Evolutionary conservation across 2,888 invertebrate genomes (phyloP).

Genomic region (Falcaria lacertinaria): DNA sequence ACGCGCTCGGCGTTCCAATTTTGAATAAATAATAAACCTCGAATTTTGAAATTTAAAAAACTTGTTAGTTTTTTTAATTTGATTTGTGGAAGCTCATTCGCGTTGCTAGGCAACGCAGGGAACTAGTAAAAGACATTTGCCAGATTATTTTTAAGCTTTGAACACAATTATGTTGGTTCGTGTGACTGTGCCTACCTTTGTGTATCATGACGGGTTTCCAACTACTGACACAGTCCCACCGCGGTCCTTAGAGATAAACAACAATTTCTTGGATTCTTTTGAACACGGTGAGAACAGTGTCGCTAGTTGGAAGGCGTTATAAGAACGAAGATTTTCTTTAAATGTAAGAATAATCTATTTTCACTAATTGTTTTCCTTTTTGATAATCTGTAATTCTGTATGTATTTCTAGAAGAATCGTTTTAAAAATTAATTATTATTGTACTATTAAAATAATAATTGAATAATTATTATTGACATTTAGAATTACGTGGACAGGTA

Average conservation of each 20-base stretch:
- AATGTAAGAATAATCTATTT: slow-evolving; percentile 69
- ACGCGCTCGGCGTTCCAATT: not conserved
- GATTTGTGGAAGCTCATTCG: not conserved
- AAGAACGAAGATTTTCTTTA: slow-evolving; percentile 33
- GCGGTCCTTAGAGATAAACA: slow-evolving; percentile 6
- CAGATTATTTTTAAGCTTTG: slow-evolving; percentile 58
- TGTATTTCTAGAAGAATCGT: slow-evolving; percentile 70
- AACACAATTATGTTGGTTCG: slow-evolving; percentile 60
- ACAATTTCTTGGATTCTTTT: not conserved
- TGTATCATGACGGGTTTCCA: slow-evolving; percentile 28
- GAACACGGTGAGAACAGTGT: slow-evolving; percentile 14
- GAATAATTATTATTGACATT: slow-evolving; percentile 64
- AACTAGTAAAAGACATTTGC: slow-evolving; percentile 61
- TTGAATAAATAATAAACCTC: slow-evolving; percentile 13
- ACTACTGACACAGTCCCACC: slow-evolving; percentile 20
- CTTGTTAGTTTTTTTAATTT: not conserved
- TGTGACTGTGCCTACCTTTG: slow-evolving; percentile 54
- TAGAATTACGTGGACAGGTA: slow-evolving; percentile 66
- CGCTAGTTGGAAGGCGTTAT: slow-evolving; percentile 30
- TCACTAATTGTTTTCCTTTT: slow-evolving; percentile 66
- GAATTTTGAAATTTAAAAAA: slow-evolving; percentile 34
- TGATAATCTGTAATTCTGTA: slow-evolving; percentile 61
- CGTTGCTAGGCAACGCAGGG: slow-evolving; percentile 26
- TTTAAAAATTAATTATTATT: slow-evolving; percentile 66
- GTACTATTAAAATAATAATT: slow-evolving; percentile 70